Base-by-base conservation (phyloP, 1,140 invertebrate genomes). In the Trichonephila inaurata region DNA sequence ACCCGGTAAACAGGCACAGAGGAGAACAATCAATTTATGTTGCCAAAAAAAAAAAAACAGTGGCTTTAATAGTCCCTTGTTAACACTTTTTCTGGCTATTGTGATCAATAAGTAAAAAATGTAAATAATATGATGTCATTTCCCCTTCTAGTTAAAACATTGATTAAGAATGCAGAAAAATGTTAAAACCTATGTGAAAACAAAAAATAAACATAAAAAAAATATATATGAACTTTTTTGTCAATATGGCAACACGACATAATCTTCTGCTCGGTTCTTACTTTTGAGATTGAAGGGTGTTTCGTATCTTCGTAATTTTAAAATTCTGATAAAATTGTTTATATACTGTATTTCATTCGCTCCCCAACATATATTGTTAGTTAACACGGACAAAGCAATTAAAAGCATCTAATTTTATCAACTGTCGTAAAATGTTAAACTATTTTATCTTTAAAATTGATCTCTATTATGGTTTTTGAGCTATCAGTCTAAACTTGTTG, bases 1-100 rank as follows among this genome's bases (percentile, higher is more conserved):
- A 88, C 86, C 86, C 86, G 86, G 86, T 88, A 88, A 61, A 88
- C 61, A 33, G n/a, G 33, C 40, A 44, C 33, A 88, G 62, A 88
- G 33, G 61, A 60, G 51, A 60, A 58, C 21, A 24, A 51, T 58
- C 18, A 14, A 6, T 19, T 51, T 19, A n/a, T 40, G 28, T 88
- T 88, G 86, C 86, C 86, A 88, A n/a, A 64, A 8, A 33, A 8
- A 33, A 21, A 66, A 28, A 28, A 21, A 66, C 19, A 5, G 19
- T 10, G 40, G 18, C 16, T 40, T 33, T 72, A 33, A 12, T 33
- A 33, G 28, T 72, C 28, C 14, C 0, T 33, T n/a, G 12, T 18
- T 0, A 10, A 12, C n/a, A 19, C 0, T 77, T 18, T 77, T 33
- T 77, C n/a, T 0, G n/a, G 10, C 18, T 33, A 77, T 16, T 33